Percentiles rank a stretch among this genome's conserved stretches.
Conservation (phyloP, 2,113 vertebrate genomes). For the Fregetta grallaria region DNA sequence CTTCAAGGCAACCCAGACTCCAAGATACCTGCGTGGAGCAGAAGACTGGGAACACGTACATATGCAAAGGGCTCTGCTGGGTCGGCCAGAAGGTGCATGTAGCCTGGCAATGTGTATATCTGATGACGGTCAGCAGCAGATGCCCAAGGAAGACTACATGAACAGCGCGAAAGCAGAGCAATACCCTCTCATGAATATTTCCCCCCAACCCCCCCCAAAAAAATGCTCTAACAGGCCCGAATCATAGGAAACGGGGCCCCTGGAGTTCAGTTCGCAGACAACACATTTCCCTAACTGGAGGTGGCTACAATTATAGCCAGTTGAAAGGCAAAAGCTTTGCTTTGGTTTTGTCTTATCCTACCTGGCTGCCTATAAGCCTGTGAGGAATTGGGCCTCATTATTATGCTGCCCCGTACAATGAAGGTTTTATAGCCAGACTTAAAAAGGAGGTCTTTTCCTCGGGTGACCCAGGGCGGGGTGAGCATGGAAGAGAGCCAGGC, state of each 20-base stretch:
- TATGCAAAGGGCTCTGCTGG: not conserved
- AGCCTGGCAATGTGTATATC: rapidly evolving
- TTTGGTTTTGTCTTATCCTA: not conserved
- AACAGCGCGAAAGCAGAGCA: rapidly evolving
- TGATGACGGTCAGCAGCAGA: not conserved
- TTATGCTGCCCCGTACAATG: not conserved
- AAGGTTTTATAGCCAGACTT: not conserved
- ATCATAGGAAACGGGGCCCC: not conserved
- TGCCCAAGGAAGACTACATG: not conserved
- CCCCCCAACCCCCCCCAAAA: no score
- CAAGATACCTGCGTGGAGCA: not conserved
- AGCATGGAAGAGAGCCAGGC: slow-evolving; percentile 1
- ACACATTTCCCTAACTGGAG: not conserved
- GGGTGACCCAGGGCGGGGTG: not conserved
- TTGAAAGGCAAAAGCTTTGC: not conserved
- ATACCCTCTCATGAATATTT: not conserved
- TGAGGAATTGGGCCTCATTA: not conserved
- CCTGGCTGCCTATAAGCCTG: not conserved
- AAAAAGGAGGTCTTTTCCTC: not conserved
- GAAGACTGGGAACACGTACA: not conserved
- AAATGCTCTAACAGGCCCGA: rapidly evolving
- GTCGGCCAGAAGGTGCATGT: not conserved
- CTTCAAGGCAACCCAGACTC: not conserved
- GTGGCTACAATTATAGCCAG: not conserved
- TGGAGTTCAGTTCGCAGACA: not conserved